Conservation (phyloP, 2,888 invertebrate species). For the Pseudeuparius sepicola region DNA sequence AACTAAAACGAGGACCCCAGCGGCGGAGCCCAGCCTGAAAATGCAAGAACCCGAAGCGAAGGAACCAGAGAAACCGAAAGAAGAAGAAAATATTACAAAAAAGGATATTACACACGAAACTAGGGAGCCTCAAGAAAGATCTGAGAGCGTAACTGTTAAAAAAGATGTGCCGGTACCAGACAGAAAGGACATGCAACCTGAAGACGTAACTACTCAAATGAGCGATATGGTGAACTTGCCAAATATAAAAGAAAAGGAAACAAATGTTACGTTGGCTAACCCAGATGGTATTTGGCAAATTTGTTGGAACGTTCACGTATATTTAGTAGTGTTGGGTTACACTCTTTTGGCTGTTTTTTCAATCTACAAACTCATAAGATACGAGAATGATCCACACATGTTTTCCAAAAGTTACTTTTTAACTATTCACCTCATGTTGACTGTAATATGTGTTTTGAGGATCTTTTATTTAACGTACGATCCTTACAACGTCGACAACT, state of each 20-base stretch:
- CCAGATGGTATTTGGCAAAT: conserved; percentile 59
- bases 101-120: conserved; percentile 24
- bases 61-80: conserved; percentile 17
- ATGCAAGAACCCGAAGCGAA: conserved; percentile 24
- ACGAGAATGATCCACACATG: conserved; percentile 77
- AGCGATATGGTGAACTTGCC: conserved; percentile 48
- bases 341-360: conserved; percentile 76
- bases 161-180: conserved; percentile 29
- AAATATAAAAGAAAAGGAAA: conserved; percentile 43
- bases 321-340: conserved; percentile 76
- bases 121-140: conserved; percentile 27
- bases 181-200: conserved; percentile 23
- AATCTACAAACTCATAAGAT: conserved; percentile 74
- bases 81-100: conserved; percentile 22
- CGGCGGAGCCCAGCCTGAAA: conserved; percentile 30
- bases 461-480: conserved; percentile 86
- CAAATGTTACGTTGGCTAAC: conserved; percentile 35
- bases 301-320: conserved; percentile 88
- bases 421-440: conserved; percentile 71
- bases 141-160: conserved; percentile 35
- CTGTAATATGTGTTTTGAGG: conserved; percentile 69
- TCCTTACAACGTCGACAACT: conserved; percentile 79
- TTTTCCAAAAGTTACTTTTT: conserved; percentile 83
- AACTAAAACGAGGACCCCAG: conserved; percentile 30
- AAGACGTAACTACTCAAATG: conserved; percentile 36